Percentiles rank a stretch among this genome's conserved stretches.
Evolutionary conservation across 2,113 vertebrate genomes (phyloP).

Genomic region (Pelecanoides urinatrix): DNA sequence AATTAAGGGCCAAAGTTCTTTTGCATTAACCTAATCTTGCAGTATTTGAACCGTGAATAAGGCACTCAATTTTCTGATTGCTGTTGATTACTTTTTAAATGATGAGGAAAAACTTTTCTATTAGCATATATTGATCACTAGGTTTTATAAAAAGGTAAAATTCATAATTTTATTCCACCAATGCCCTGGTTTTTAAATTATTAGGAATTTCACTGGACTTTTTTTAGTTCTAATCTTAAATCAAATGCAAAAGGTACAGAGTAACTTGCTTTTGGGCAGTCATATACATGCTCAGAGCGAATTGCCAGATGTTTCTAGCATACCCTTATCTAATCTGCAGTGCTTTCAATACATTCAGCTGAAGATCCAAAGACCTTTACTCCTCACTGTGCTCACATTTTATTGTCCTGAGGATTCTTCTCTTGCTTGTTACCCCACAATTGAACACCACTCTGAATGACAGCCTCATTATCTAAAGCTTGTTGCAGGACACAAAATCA

Average conservation of each 20-base stretch:
- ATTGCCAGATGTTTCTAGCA: background rate
- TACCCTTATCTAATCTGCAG: background rate
- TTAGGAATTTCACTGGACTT: background rate
- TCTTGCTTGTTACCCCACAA: background rate
- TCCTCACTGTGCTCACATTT: background rate
- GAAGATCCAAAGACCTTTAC: background rate
- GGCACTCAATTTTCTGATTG: background rate
- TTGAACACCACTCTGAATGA: background rate
- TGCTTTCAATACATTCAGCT: background rate
- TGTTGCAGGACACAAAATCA: background rate
- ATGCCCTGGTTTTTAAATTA: background rate
- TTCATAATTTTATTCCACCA: background rate
- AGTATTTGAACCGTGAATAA: background rate
- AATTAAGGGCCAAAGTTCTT: background rate
- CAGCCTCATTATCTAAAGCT: background rate
- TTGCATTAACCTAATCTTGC: background rate
- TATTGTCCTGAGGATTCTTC: background rate
- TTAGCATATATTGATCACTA: background rate
- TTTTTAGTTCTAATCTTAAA: background rate
- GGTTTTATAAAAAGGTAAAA: background rate
- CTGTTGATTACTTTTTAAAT: background rate
- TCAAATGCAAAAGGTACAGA: background rate
- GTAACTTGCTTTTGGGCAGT: background rate
- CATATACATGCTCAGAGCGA: background rate
- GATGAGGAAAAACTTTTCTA: background rate